Base-by-base conservation (phyloP, 2,888 invertebrate genomes). In the Quadroppia sp. region DNA sequence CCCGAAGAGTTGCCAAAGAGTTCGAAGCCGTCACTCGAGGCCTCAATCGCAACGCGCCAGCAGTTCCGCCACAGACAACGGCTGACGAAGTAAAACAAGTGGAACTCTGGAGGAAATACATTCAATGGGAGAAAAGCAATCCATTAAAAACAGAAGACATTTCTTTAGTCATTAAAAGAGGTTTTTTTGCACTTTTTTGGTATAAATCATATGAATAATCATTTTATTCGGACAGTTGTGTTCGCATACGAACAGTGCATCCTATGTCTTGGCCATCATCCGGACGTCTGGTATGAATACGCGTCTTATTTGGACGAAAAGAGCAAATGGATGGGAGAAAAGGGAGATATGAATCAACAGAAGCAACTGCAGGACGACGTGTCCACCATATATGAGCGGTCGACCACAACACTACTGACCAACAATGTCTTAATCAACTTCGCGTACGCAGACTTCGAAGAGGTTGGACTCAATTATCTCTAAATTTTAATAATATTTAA, bases 261-360 rank as follows among this genome's bases (percentile, higher is more conserved):
- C 69, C 84, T 99, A 61, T 98, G 98, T 80, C 85, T 99, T 45
- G 95, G 96, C 0, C 97, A 97, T 84, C 96, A 98, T 82, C 95
- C 98, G 0, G 98, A 99, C 78, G 92, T 99, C 75, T 99, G 99
- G 99, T 94, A 95, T 82, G 98, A 99, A 84, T 97, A 98, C 0
- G 96, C 98, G 0, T 91, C 94, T 81, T 99, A 94, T 84, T 86
- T 99, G 67, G 97, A 99, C 82, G 90, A 94, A 81, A 94, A 95
- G 77, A 92, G 95, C 45, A 94, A 94, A 82, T 87, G 93, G 78
- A 86, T 99, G 75, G 90, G 91, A 70, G 98, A 98, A 82, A 97
- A 96, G 83, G 97, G 96, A 83, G 97, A 97, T 82, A 90, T 94
- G 40, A 94, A 90, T 82, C 91, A 94, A 0, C 90, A 94, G 0